phyloP scores from a whole-genome alignment of 2,888 invertebrate species.

The Lepidocyrtoides sp. region DNA sequence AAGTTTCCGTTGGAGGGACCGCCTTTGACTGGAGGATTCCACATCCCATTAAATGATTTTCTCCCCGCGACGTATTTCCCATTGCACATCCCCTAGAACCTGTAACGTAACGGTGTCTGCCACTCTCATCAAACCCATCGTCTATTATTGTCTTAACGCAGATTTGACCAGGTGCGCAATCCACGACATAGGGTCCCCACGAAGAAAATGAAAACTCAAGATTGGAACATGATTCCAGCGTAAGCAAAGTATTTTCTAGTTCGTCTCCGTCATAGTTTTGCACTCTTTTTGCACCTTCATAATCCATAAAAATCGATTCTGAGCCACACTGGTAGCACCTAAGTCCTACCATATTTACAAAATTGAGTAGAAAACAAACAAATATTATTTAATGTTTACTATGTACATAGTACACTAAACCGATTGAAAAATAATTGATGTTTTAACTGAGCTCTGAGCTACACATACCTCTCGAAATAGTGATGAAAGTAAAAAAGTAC shows the following conservation, averaged over 20 bases:
- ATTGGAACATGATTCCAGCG: slow-evolving; percentile 60
- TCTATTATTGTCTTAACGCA: slow-evolving; percentile 54
- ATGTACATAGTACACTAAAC: too few species aligned
- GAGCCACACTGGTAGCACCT: slow-evolving; percentile 60
- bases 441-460: too few species aligned
- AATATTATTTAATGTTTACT: too few species aligned
- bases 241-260: not conserved
- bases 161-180: slow-evolving; percentile 50
- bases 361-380: too few species aligned
- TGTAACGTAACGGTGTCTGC: slow-evolving; percentile 32
- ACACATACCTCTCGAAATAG: too few species aligned
- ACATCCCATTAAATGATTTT: slow-evolving; percentile 39
- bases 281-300: not conserved
- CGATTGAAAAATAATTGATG: too few species aligned
- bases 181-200: slow-evolving; percentile 47
- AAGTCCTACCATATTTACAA: too few species aligned
- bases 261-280: not conserved
- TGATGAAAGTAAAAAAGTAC: too few species aligned
- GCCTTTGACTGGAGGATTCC: slow-evolving; percentile 18
- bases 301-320: slow-evolving; percentile 45
- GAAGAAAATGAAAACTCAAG: slow-evolving; percentile 55
- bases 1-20: slow-evolving; percentile 25
- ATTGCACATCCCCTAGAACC: slow-evolving; percentile 57
- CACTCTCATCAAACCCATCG: slow-evolving; percentile 40
- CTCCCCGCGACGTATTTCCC: slow-evolving; percentile 44